Percentiles rank a stretch among this genome's conserved stretches.
Evolutionary conservation across 2,797 vertebrate species (phyloP).

Genomic region (Mastacembelus armatus): DNA sequence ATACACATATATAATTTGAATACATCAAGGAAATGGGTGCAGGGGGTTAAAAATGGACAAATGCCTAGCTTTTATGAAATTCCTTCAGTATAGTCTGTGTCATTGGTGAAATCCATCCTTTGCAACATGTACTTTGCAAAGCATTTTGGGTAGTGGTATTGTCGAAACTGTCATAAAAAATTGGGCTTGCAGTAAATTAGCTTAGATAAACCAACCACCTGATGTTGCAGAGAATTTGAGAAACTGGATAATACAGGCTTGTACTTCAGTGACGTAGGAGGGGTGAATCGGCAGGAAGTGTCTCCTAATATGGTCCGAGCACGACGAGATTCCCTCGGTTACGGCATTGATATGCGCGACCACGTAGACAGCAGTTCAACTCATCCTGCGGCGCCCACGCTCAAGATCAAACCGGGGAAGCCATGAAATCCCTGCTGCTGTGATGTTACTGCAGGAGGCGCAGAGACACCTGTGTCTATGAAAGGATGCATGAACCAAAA

Average conservation of each 20-base stretch:
- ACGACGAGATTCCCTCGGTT: slow-evolving; percentile 58
- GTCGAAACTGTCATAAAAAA: not conserved
- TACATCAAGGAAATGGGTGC: no score
- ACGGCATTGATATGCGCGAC: slow-evolving; percentile 53
- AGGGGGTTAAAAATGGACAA: no score
- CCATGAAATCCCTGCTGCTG: slow-evolving; percentile 62
- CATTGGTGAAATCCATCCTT: no score
- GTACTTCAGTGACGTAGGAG: slow-evolving; percentile 61
- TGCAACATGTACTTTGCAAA: no score
- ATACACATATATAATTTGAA: not conserved
- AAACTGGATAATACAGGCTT: not conserved
- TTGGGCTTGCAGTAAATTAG: not conserved
- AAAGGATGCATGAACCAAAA: not conserved
- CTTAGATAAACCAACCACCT: not conserved
- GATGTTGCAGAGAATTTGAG: not conserved
- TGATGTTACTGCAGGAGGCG: slow-evolving; percentile 22
- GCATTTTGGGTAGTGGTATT: not conserved
- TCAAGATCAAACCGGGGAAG: slow-evolving; percentile 69
- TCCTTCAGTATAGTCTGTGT: not conserved
- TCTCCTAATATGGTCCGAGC: slow-evolving; percentile 79
- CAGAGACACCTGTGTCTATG: not conserved
- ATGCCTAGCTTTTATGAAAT: no score
- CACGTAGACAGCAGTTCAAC: slow-evolving; percentile 60
- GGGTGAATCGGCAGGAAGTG: slow-evolving; percentile 57
- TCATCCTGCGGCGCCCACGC: slow-evolving; percentile 68